Conservation (phyloP, 2,113 vertebrate species). For the Caranx ignobilis region DNA sequence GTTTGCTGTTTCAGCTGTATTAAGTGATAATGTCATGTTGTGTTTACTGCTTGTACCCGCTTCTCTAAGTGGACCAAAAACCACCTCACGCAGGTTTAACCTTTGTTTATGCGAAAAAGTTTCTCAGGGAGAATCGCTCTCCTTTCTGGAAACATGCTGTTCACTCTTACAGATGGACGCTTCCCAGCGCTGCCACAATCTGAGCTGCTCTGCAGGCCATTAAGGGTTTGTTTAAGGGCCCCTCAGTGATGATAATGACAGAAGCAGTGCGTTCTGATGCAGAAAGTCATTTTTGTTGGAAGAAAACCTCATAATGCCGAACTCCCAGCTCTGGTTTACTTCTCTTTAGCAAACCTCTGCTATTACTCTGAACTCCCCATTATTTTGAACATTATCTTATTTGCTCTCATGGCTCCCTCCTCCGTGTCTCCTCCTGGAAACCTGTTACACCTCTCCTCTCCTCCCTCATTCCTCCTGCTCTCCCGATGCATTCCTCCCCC, state of each 20-base stretch:
- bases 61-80: background rate
- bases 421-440: conserved; percentile 52
- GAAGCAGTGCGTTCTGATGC: background rate
- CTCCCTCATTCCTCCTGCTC: conserved; percentile 59
- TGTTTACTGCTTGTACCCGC: background rate
- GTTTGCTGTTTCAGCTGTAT: background rate
- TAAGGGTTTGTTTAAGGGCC: background rate
- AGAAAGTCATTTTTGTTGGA: conserved; percentile 5
- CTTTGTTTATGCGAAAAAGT: background rate
- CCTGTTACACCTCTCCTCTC: conserved; percentile 46
- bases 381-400: conserved; percentile 8
- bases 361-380: conserved; percentile 9
- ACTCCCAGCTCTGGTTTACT: background rate
- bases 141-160: background rate
- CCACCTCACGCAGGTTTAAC: background rate
- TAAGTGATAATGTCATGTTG: background rate
- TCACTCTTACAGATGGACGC: background rate
- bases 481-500: conserved; percentile 31
- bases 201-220: background rate
- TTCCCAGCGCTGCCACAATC: background rate
- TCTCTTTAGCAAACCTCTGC: background rate
- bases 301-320: background rate
- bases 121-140: background rate
- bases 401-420: conserved; percentile 1
- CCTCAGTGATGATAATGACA: background rate